phyloP scores from a whole-genome alignment of 2,888 invertebrate species.

The Drosophila diplacantha region DNA sequence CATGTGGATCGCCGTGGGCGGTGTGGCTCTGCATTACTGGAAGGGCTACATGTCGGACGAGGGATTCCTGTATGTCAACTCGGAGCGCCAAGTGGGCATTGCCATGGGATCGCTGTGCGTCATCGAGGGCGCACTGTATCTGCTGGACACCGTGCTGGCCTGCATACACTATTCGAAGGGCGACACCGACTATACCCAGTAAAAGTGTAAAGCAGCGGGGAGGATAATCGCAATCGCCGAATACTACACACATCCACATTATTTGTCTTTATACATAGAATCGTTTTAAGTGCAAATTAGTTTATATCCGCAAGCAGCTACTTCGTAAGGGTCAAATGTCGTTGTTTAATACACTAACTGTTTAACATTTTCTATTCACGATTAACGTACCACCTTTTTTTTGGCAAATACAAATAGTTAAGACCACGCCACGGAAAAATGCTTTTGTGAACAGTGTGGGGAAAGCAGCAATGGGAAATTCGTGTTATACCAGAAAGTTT shows the following conservation, averaged over 20 bases:
- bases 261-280: slow-evolving; percentile 32
- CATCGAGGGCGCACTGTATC: slow-evolving; percentile 87
- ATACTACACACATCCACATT: slow-evolving; percentile 39
- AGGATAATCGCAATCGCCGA: slow-evolving; percentile 48
- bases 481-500: neutral
- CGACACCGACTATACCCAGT: slow-evolving; percentile 68
- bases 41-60: slow-evolving; percentile 90
- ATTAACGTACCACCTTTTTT: neutral
- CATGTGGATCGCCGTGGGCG: slow-evolving; percentile 91
- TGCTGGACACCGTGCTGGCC: slow-evolving; percentile 88
- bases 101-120: slow-evolving; percentile 89
- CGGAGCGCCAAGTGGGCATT: slow-evolving; percentile 88
- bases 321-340: slow-evolving; percentile 35
- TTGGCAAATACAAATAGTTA: slow-evolving; percentile 54
- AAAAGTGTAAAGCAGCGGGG: slow-evolving; percentile 2
- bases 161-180: slow-evolving; percentile 86
- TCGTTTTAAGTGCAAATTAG: slow-evolving; percentile 70
- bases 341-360: slow-evolving; percentile 22
- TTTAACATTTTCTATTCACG: slow-evolving; percentile 11
- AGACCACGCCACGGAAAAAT: slow-evolving; percentile 31
- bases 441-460: neutral
- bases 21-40: slow-evolving; percentile 93
- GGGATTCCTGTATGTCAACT: slow-evolving; percentile 84
- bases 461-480: neutral
- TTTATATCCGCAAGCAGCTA: slow-evolving; percentile 41